A percentile compares a stretch with the other conserved stretches of the same genome.
These are phyloP conservation scores for Agrotis puta DNA, from an alignment of 2,888 invertebrate genomes.

Conservation along the genomic window DNA sequence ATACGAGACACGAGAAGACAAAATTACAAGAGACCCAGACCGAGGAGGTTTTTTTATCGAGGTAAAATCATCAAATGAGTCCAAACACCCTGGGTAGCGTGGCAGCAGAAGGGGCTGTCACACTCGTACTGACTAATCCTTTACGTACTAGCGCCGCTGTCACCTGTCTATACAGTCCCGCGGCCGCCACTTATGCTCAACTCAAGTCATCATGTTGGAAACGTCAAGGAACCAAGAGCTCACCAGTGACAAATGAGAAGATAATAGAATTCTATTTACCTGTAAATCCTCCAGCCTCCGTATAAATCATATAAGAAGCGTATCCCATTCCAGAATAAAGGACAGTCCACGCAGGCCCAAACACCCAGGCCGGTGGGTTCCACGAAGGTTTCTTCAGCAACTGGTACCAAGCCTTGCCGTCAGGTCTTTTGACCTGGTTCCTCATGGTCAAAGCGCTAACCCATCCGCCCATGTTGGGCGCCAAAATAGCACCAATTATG, in stretches of 20 bases:
- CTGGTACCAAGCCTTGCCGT: slow-evolving; percentile 80
- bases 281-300: slow-evolving; percentile 94
- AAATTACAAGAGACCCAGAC: no score
- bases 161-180: no score
- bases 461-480: slow-evolving; percentile 77
- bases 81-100: no score
- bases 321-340: slow-evolving; percentile 96
- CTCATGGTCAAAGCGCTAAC: slow-evolving; percentile 92
- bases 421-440: slow-evolving; percentile 90
- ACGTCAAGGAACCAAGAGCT: no score
- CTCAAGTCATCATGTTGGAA: no score
- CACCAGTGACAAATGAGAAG: background rate
- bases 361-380: slow-evolving; percentile 95
- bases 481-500: slow-evolving; percentile 80
- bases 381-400: slow-evolving; percentile 90
- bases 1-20: no score
- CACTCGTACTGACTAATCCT: no score
- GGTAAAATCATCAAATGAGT: no score
- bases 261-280: slow-evolving; percentile 77
- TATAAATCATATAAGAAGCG: slow-evolving; percentile 96
- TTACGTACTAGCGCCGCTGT: no score
- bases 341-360: slow-evolving; percentile 95
- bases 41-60: no score
- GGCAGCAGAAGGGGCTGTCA: no score
- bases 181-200: no score